Base-by-base conservation (phyloP, 2,888 invertebrate genomes). In the Drosophila seclusa region DNA sequence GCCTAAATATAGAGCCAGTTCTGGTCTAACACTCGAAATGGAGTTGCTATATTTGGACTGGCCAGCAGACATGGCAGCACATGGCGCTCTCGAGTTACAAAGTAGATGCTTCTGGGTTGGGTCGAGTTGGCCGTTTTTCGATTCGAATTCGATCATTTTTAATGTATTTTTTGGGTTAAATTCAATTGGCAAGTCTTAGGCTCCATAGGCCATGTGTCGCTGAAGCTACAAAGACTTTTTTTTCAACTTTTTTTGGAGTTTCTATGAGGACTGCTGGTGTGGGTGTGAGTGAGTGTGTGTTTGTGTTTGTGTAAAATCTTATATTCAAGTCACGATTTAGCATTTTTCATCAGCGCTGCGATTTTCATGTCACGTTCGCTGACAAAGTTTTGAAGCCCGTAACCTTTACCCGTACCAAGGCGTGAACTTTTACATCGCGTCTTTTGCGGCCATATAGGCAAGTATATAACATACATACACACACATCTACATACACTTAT, bases 281-380 rank as follows among this genome's bases (percentile, higher is more conserved):
- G 7, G 13, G 13, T 13, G 7, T 21, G 8, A 4, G 11, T 2
- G 42, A 2, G 11, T 42, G 42, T 42, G 13, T 45, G 45, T 24
- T 24, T 16, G 24, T 24, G 45, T 8, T 24, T 45, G 45, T 77
- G 45, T 55, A 49, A 31, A 62, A 71, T 60, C 34, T 11, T 24
- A 29, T 18, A 91, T 91, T 91, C 90, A 74, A 87, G 91, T 91
- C 91, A 91, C 91, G 91, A 91, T 91, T 91, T 90, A 87, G 87
- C 83, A 82, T 90, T 88, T 91, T 90, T 91, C 85, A 91, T 90
- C 90, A 91, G 85, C 82, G 77, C 87, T 88, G 88, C 87, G 90
- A 91, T 91, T 91, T 91, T 91, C 89, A 87, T 87, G 90, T 91
- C 91, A 91, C 91, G 91, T 91, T 83, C 88, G 81, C 83, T 83